A percentile compares a stretch with the other conserved stretches of the same genome.
These are phyloP conservation scores for Hypotaenidia okinawae DNA, from an alignment of 2,797 vertebrate genomes.

Conservation along the genomic window DNA sequence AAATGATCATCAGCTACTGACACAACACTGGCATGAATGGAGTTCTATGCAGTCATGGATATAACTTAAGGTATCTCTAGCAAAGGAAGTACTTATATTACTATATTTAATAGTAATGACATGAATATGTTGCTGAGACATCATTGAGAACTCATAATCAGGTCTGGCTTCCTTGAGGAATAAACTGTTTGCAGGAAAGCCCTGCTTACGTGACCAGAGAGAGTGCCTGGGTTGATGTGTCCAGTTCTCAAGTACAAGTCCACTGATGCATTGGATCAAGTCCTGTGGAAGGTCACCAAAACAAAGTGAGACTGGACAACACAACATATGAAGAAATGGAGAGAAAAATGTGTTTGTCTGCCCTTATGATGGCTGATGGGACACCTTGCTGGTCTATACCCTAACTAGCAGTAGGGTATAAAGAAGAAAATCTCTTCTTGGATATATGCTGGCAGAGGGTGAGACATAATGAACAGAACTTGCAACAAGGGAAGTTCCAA, in stretches of 20 bases:
- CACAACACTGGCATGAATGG: rapidly evolving
- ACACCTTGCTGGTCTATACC: background rate
- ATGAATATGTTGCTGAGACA: background rate
- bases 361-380: background rate
- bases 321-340: background rate
- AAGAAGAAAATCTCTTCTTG: background rate
- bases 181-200: background rate
- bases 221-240: background rate
- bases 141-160: background rate
- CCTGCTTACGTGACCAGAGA: background rate
- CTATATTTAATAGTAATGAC: background rate
- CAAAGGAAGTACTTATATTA: background rate
- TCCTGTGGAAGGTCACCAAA: background rate
- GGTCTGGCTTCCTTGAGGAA: background rate
- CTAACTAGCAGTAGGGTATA: background rate
- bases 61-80: background rate
- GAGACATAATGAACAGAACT: background rate
- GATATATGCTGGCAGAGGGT: background rate
- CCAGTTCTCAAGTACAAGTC: background rate
- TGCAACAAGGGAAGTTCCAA: background rate
- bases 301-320: background rate
- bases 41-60: background rate
- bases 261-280: background rate
- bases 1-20: background rate
- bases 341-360: background rate